phyloP scores from a whole-genome alignment of 2,797 vertebrate genomes.

The Lepus oiostolus region DNA sequence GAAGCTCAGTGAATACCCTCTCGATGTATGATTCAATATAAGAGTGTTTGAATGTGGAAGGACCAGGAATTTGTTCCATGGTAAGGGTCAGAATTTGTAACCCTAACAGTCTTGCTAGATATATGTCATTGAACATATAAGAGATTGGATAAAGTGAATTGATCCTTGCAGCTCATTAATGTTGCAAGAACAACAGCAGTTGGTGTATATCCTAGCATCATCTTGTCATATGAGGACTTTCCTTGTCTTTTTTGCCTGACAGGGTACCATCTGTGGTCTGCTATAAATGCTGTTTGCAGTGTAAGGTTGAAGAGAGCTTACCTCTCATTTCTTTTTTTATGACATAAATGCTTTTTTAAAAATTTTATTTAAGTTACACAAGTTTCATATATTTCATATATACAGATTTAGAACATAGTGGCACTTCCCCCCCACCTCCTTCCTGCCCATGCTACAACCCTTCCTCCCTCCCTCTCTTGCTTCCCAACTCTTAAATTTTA shows the following conservation, averaged over 20 bases:
- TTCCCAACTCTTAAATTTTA: too few species aligned
- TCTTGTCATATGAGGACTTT: neutral
- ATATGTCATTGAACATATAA: neutral
- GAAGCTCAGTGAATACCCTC: neutral
- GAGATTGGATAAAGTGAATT: neutral
- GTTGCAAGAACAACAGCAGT: neutral
- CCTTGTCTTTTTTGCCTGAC: neutral
- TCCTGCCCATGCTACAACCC: too few species aligned
- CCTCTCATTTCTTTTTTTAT: neutral
- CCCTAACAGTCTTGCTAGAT: neutral
- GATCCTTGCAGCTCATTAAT: neutral
- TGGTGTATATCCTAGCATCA: neutral
- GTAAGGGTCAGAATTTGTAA: conserved; percentile 1
- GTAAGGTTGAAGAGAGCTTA: neutral
- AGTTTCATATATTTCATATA: too few species aligned
- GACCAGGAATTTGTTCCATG: neutral
- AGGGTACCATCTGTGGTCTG: neutral
- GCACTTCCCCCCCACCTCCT: too few species aligned
- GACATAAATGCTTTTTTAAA: too few species aligned
- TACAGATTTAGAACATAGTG: too few species aligned
- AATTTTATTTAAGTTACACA: too few species aligned
- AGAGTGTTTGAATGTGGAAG: neutral
- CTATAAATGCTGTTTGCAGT: neutral
- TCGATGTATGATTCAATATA: neutral
- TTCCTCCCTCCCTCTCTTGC: too few species aligned